Evolutionary conservation across 1,140 invertebrate species (phyloP), one percentile per base, ranked within the genome.

Genomic region (Drosophila ananassae): DNA sequence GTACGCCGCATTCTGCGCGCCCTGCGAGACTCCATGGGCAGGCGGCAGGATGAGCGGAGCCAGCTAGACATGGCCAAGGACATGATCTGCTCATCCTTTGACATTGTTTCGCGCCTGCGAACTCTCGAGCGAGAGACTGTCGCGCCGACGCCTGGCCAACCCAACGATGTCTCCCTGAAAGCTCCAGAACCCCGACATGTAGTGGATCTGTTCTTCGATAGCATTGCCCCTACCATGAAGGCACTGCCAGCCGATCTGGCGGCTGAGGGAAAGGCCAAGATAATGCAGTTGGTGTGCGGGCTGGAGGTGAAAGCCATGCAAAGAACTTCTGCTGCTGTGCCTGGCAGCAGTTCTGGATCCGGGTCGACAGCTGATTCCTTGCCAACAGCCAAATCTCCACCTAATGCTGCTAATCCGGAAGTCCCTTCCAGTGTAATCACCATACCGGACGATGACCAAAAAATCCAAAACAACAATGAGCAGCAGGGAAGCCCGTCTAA

Each of bases 171-270:
- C 8, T 8, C 9, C 21, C 2, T 4, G 22, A 3, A 24, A 50
- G 6, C 32, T 12, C 10, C 34, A 10, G 56, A 51, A 48, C 62
- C 62, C 0, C 62, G 78, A 1, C 73, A 72, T 10, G 75, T 89
- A 3, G 55, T 84, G 6, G 90, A 91, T 67, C 63, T 91, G 10
- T 91, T 91, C 46, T 84, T 91, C 6, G 87, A 91, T 12, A 91
- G 90, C 44, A 77, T 91, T 21, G 51, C 75, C 8, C 82, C 90
- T 28, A 91, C 82, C 0, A 83, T 91, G 69, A 91, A 91, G n/a
- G 37, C 47, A 0, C 57, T 91, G 46, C 90, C 90, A 0, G 17
- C 56, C 0, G 90, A 91, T 54, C 53, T 91, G 39, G 90, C 75
- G 2, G 82, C 90, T 21, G 90, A 91, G 24, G 90, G 85, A 3